These are phyloP conservation scores for Apoda limacodes DNA, from an alignment of 2,888 invertebrate genomes.

Conservation along the genomic window DNA sequence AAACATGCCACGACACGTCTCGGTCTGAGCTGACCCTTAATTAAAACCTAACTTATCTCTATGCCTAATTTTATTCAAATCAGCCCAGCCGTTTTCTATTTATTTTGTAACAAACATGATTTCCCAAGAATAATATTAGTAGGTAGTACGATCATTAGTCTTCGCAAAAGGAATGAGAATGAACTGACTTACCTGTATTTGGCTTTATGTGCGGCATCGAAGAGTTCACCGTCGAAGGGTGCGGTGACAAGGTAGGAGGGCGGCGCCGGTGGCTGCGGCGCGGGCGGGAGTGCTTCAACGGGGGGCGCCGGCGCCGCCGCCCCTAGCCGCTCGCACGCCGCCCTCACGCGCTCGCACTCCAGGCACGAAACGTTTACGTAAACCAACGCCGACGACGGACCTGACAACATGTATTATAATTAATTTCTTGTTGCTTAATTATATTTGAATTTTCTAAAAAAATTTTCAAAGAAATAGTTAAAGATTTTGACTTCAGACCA, in stretches of 20 bases:
- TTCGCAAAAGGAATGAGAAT: neutral
- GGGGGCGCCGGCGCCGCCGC: constrained; percentile 50
- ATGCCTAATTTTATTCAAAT: too few relatives aligned
- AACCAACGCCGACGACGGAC: constrained; percentile 51
- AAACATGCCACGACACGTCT: too few relatives aligned
- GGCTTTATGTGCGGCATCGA: constrained; percentile 73
- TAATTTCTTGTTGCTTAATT: too few relatives aligned
- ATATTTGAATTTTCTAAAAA: too few relatives aligned
- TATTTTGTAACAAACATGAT: too few relatives aligned
- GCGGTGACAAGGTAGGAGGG: constrained; percentile 73
- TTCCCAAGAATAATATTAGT: too few relatives aligned
- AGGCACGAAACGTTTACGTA: constrained; percentile 58
- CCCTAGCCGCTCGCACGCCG: constrained; percentile 60
- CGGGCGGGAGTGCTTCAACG: constrained; percentile 45
- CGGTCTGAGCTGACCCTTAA: too few relatives aligned
- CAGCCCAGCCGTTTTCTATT: too few relatives aligned
- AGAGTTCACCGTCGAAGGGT: constrained; percentile 79
- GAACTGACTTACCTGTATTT: constrained; percentile 48
- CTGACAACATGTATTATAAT: too few relatives aligned
- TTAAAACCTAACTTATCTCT: too few relatives aligned
- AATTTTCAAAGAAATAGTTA: too few relatives aligned
- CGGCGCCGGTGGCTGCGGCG: constrained; percentile 42
- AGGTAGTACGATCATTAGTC: neutral
- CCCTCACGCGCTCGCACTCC: constrained; percentile 62
- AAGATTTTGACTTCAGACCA: too few relatives aligned